Evolutionary conservation across 2,888 invertebrate genomes (phyloP).

Genomic region (Cotesia congregata): DNA sequence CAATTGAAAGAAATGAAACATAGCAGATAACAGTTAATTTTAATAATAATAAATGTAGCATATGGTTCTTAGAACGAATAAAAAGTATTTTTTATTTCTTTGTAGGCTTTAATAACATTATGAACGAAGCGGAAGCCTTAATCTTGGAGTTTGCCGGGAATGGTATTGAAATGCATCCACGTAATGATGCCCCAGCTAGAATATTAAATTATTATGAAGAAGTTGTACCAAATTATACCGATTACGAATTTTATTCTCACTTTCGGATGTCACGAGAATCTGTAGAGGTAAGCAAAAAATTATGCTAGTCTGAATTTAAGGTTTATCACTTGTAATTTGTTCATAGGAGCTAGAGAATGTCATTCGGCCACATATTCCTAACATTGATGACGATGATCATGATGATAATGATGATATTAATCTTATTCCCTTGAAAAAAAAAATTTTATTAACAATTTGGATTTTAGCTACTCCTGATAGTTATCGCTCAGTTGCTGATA

Average conservation of each 20-base stretch:
- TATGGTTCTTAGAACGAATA: too few species aligned
- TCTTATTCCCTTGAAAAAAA: conserved; percentile 22
- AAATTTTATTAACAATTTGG: conserved; percentile 31
- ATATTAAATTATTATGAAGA: conserved; percentile 36
- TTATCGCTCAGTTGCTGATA: conserved; percentile 35
- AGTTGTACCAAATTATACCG: conserved; percentile 33
- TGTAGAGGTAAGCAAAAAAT: conserved; percentile 21
- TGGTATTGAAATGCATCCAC: conserved; percentile 35
- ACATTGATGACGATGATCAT: neutral
- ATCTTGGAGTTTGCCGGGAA: neutral
- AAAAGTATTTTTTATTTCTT: too few species aligned
- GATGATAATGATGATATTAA: too few species aligned
- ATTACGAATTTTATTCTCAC: conserved; percentile 32
- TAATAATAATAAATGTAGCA: too few species aligned
- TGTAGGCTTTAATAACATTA: too few species aligned
- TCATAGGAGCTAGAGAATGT: conserved; percentile 30
- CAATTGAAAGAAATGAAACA: too few species aligned
- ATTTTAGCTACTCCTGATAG: conserved; percentile 34
- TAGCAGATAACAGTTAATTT: too few species aligned
- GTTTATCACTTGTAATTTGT: conserved; percentile 14
- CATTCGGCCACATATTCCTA: conserved; percentile 14
- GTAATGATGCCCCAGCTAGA: conserved; percentile 25
- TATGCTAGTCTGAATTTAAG: neutral
- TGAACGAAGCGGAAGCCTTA: too few species aligned
- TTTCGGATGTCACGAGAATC: conserved; percentile 37